Percentiles rank a stretch among this genome's conserved stretches.
These are phyloP conservation scores for Eurystomus gularis DNA, from an alignment of 2,113 vertebrate genomes.

Conservation along the genomic window DNA sequence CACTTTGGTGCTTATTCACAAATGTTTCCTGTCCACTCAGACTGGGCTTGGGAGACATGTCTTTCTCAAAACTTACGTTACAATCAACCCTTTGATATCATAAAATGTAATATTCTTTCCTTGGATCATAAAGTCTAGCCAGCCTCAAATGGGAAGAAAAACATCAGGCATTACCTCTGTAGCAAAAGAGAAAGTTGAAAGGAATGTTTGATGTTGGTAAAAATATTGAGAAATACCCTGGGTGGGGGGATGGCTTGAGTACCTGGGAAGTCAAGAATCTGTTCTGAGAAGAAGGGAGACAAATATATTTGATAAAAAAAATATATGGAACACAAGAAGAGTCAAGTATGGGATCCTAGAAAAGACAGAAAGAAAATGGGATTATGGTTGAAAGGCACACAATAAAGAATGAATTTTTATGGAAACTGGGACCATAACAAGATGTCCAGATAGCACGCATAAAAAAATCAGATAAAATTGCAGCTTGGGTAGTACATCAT, in stretches of 20 bases:
- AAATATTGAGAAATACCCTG: not conserved
- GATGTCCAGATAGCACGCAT: not conserved
- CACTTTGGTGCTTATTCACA: not conserved
- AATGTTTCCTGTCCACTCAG: not conserved
- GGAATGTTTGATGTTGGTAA: not conserved
- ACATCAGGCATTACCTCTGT: not conserved
- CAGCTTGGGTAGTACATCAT: not conserved
- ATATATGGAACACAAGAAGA: not conserved
- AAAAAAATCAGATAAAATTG: not conserved
- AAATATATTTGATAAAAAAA: not conserved
- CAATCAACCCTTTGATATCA: not conserved
- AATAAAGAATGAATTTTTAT: not conserved
- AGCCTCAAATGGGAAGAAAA: not conserved
- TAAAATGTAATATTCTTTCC: not conserved
- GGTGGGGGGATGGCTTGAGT: accelerated
- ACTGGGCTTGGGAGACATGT: not conserved
- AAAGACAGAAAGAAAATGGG: not conserved
- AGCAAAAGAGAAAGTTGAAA: not conserved
- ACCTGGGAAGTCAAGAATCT: not conserved
- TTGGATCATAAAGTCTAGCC: not conserved
- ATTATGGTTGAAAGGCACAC: not conserved
- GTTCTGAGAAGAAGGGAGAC: not conserved
- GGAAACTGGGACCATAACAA: not conserved
- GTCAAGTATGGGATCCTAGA: not conserved
- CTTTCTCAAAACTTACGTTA: not conserved